These are phyloP conservation scores for Dipodomys spectabilis DNA, from an alignment of 2,113 vertebrate species.

Conservation along the genomic window DNA sequence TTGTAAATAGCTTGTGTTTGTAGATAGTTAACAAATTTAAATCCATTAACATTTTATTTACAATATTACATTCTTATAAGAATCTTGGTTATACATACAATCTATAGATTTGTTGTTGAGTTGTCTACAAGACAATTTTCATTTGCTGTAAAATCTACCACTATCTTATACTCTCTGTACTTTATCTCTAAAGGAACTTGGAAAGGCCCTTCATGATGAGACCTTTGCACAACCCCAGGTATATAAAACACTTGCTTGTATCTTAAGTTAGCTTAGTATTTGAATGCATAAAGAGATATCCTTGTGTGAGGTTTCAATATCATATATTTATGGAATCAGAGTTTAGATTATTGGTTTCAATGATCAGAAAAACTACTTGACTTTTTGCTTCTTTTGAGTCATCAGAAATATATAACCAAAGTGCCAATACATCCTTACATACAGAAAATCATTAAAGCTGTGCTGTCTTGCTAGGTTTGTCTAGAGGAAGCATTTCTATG, in stretches of 20 bases:
- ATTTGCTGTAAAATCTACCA: not conserved
- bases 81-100: conserved; percentile 26
- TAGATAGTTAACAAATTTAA: not conserved
- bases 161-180: not conserved
- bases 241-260: not conserved
- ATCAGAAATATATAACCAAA: not conserved
- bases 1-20: not conserved
- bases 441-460: not conserved
- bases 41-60: conserved; percentile 8
- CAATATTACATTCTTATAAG: not conserved
- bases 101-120: not conserved
- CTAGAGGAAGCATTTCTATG: not conserved
- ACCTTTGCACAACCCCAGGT: not conserved
- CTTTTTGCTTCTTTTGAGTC: not conserved
- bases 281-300: not conserved
- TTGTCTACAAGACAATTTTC: not conserved
- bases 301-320: conserved; percentile 1
- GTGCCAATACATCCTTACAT: not conserved
- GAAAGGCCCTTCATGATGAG: not conserved
- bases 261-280: not conserved
- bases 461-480: not conserved
- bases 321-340: not conserved
- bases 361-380: not conserved
- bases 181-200: not conserved
- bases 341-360: not conserved